These are phyloP conservation scores for Brienomyrus longianalis DNA, from an alignment of 2,113 vertebrate species.

Conservation along the genomic window DNA sequence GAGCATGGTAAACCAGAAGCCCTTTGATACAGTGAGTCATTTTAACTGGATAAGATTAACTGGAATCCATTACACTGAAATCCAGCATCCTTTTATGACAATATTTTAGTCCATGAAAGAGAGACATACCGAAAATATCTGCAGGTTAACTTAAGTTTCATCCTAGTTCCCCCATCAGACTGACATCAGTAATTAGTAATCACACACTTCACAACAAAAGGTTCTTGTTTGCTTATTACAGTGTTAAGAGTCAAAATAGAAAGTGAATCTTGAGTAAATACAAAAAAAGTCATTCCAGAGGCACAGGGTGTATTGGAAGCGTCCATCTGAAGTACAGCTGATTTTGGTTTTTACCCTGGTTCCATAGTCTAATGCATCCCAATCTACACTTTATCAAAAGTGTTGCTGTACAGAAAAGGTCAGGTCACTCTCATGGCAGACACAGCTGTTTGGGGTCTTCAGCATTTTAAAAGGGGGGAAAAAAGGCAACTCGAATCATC, in stretches of 20 bases:
- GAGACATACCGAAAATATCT: background rate
- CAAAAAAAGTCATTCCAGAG: slow-evolving; percentile 12
- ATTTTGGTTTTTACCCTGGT: slow-evolving; percentile 14
- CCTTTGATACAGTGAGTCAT: background rate
- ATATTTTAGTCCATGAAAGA: background rate
- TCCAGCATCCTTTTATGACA: background rate
- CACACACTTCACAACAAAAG: background rate
- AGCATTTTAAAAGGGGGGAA: background rate
- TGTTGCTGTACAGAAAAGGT: background rate
- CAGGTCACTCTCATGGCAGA: background rate
- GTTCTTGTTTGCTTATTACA: slow-evolving; percentile 3
- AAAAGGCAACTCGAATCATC: background rate
- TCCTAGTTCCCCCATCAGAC: background rate
- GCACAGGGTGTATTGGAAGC: slow-evolving; percentile 16
- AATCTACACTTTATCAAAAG: background rate
- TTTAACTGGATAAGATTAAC: background rate
- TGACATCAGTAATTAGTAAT: slow-evolving; percentile 13
- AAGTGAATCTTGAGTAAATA: background rate
- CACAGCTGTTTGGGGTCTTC: background rate
- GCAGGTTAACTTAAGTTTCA: background rate
- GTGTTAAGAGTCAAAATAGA: slow-evolving; percentile 2
- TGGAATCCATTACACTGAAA: background rate
- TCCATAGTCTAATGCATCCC: background rate
- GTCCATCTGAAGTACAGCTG: slow-evolving; percentile 5
- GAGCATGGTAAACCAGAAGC: background rate